A percentile compares a stretch with the other conserved stretches of the same genome.
These are phyloP conservation scores for Cairina moschata DNA, from an alignment of 2,113 vertebrate genomes.

Conservation along the genomic window DNA sequence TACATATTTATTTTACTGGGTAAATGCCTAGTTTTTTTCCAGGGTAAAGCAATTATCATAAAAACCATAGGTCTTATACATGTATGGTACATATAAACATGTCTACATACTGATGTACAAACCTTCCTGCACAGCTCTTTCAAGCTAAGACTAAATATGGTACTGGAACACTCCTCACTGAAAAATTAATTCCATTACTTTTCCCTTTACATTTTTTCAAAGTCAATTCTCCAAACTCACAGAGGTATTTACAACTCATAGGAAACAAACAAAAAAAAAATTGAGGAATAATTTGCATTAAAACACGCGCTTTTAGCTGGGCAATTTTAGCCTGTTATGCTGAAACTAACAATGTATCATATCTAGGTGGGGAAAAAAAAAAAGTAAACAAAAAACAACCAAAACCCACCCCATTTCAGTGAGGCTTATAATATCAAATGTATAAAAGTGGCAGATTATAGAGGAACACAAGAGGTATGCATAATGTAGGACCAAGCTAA, in stretches of 20 bases:
- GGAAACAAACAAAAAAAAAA: background rate
- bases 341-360: background rate
- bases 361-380: no score
- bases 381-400: no score
- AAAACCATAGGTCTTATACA: background rate
- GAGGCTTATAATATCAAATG: background rate
- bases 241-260: background rate
- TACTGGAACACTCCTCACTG: background rate
- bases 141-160: background rate
- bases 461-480: background rate
- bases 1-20: background rate
- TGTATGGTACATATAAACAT: fast-evolving
- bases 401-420: background rate
- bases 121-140: background rate
- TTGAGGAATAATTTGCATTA: background rate
- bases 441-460: background rate
- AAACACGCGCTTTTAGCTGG: background rate
- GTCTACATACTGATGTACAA: background rate
- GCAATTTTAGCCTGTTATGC: background rate
- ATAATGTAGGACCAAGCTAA: background rate
- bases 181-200: background rate
- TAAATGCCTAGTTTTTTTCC: background rate
- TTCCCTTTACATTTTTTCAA: background rate
- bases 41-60: background rate
- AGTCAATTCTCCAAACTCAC: background rate